Base-by-base conservation (phyloP, 2,113 vertebrate genomes). In the Herpetotheres cachinnans region DNA sequence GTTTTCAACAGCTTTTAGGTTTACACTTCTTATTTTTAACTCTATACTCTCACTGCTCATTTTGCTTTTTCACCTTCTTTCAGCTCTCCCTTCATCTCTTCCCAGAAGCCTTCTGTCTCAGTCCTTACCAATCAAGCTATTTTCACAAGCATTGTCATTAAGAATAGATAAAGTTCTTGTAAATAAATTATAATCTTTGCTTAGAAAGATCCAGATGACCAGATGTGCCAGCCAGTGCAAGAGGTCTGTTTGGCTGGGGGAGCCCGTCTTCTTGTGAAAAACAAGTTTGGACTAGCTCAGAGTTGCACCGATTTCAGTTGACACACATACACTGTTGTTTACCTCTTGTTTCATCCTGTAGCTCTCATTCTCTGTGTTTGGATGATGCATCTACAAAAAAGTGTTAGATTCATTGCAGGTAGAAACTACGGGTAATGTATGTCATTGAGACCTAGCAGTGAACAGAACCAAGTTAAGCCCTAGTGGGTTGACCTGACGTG, bases 81-180 rank as follows among this genome's bases (percentile, higher is more conserved):
- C 87, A 63, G 36, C 63, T 81, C 42, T 56, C 40, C 40, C n/a
- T 77, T 67, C 19, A 9, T 82, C 40, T 73, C 17, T 95, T 96
- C 82, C 49, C 82, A 90, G 89, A 97, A 89, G 72, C 49, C 44
- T 83, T 67, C 62, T 83, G 18, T 54, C 71, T 92, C 62, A 49
- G 58, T 73, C 80, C 40, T 49, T 73, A 90, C 62, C 63, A 86
- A 19, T 58, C 80, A 86, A 66, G 27, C 27, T 82, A 42, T 86
- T 90, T 92, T 76, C 58, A 76, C 58, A 85, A 80, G 21, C 36
- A 18, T 20, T 76, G n/a, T 24, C 92, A 90, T 90, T 95, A 95
- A 95, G 80, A 90, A 95, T 81, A 92, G 74, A 88, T 93, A 95
- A 86, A 95, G 74, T n/a, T 70, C 79, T 94, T 86, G 32, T 62